Base-by-base conservation (phyloP, 2,113 vertebrate species). In the Scophthalmus maximus region DNA sequence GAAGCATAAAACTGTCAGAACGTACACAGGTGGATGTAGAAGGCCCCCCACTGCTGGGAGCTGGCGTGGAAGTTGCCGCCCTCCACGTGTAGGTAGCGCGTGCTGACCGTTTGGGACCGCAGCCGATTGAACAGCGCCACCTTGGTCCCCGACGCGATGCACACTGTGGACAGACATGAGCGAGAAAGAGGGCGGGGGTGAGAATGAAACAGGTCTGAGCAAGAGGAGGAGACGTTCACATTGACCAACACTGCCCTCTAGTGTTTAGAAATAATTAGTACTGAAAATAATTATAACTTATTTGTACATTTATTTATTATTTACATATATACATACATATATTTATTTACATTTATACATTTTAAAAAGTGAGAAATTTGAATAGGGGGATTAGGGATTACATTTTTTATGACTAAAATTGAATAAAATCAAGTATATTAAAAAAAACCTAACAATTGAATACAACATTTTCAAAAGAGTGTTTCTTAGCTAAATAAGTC, bases 31-130 rank as follows among this genome's bases (percentile, higher is more conserved):
- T 99, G 98, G 93, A 99, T 99, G 91, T 95, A 99, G 92, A 99
- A 99, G 5, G 97, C 98, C 88, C 97, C 98, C 98, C 98, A 99
- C 83, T 99, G 98, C 65, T 98, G 98, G 75, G 98, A 99, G 91
- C 98, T 99, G 92, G 98, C 98, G 81, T 99, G 98, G 68, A 99
- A 99, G 90, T 99, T 99, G 25, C 98, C 98, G 18, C 98, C 97
- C 94, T 99, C 98, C 87, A 99, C 98, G 38, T 99, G 98, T 58
- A 99, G 95, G 86, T 98, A 99, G 88, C 98, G 95, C 46, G 98
- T 99, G 89, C 98, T 99, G 92, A 99, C 98, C 14, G 98, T 99
- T 91, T 99, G 98, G 44, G 98, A 99, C 74, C 98, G 95, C 86
- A 99, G 96, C 78, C 98, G 94, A 92, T 99, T 99, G 93, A 99